Evolutionary conservation across 2,113 vertebrate genomes (phyloP), one percentile per base, ranked within the genome.

Genomic region (Silurus glanis): DNA sequence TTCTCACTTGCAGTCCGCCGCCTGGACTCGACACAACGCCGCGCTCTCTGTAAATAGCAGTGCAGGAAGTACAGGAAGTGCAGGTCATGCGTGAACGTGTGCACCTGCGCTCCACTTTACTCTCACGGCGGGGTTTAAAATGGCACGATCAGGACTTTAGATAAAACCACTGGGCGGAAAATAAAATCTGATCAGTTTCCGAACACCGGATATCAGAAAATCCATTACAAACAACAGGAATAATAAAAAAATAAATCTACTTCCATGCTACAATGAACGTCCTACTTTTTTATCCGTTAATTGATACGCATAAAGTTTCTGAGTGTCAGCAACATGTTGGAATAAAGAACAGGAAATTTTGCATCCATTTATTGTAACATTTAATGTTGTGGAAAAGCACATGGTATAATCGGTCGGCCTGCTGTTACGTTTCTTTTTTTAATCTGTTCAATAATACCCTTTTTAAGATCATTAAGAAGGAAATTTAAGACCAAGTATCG

Each of bases 101-200:
- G 61, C 80, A 82, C 61, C 80, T 67, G 80, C 7, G n/a, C 47
- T 67, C 45, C 47, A 28, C 47, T 82, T 53, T 19, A 66, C 45
- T 49, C 58, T 64, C 58, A 14, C 58, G n/a, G 37, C 12, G 7
- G 16, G 23, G 59, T 8, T 25, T 56, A 5, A 80, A 45, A 59
- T 4, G 55, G 1, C 16, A 21, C 16, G 21, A 80, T 37, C 25
- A 2, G 4, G 23, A 23, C 23, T 76, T 55, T 25, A 25, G 12
- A n/a, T 13, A 25, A 6, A 55, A 55, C 23, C 74, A 0, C 23
- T 55, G 51, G 49, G 6, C 9, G 7, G 45, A 19, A 21, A 5
- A 0, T 0, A 37, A 37, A 37, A 37, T 37, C 37, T 37, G 37
- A 37, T 37, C 37, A 37, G 37, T 37, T 37, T 37, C 37, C 37